A percentile compares a stretch with the other conserved stretches of the same genome.
Conservation (phyloP, 64 coral and sea anemone species). For the Cladopsammia gracilis region DNA sequence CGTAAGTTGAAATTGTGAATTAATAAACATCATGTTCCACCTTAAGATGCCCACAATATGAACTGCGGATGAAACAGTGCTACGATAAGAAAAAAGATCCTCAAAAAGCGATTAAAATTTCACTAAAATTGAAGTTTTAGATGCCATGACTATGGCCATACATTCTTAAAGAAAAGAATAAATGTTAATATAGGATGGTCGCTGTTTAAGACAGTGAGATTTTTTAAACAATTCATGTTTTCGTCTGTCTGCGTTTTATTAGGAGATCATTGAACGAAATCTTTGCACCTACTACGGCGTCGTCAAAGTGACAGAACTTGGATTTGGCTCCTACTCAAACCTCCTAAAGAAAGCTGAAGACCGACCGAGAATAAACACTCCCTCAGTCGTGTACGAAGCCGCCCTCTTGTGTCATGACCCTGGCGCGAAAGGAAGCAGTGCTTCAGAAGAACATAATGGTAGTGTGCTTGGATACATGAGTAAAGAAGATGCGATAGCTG, state of each 20-base stretch:
- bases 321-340: not conserved
- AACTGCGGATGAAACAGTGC: no score
- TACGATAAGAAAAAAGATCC: no score
- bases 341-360: conserved; percentile 8
- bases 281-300: conserved; percentile 34
- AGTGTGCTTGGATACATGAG: conserved; percentile 43
- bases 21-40: no score
- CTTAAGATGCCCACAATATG: no score
- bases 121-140: no score
- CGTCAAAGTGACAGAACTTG: conserved; percentile 37
- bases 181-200: no score
- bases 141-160: no score
- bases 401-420: conserved; percentile 8
- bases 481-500: conserved; percentile 37
- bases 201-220: no score
- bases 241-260: not conserved
- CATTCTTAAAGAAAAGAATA: no score
- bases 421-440: not conserved
- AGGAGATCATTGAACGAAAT: conserved; percentile 28
- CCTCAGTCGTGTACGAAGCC: conserved; percentile 33
- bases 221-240: no score
- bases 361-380: not conserved
- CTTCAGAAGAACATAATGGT: not conserved
- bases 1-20: conserved; percentile 40
- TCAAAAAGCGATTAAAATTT: no score